Evolutionary conservation across 2,797 vertebrate genomes (phyloP).

Genomic region (Sebastes cheni): DNA sequence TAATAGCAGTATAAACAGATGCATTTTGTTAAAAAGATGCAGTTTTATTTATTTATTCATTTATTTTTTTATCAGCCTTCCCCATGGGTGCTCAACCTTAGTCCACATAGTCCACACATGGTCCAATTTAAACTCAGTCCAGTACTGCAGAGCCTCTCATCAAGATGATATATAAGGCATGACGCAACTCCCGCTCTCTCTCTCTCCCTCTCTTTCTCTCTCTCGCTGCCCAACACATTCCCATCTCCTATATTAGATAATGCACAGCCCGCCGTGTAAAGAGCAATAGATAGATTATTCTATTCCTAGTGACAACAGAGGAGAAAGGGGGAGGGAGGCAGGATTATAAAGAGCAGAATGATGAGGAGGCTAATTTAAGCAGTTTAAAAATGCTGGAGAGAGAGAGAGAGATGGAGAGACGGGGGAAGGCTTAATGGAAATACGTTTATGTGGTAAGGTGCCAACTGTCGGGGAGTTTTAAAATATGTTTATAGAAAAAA

Average conservation of each 20-base stretch:
- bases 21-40: too few relatives aligned
- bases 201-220: constrained; percentile 35
- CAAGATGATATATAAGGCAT: constrained; percentile 64
- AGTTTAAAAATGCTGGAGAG: constrained; percentile 49
- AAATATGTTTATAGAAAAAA: constrained; percentile 26
- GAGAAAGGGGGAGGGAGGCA: constrained; percentile 17
- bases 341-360: constrained; percentile 62
- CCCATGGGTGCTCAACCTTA: too few relatives aligned
- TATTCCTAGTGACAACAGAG: constrained; percentile 69
- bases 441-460: constrained; percentile 43
- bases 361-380: constrained; percentile 72
- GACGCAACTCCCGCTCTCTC: constrained; percentile 35
- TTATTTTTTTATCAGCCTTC: too few relatives aligned
- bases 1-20: too few relatives aligned
- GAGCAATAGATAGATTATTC: constrained; percentile 68
- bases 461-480: constrained; percentile 43
- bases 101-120: constrained; percentile 11
- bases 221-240: constrained; percentile 55
- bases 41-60: too few relatives aligned
- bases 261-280: constrained; percentile 63
- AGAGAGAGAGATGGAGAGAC: background rate
- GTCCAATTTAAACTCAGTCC: constrained; percentile 50
- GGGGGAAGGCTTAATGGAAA: constrained; percentile 48
- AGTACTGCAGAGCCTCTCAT: constrained; percentile 62
- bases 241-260: constrained; percentile 74